phyloP scores from a whole-genome alignment of 2,797 vertebrate genomes.

The Knipowitschia caucasica region DNA sequence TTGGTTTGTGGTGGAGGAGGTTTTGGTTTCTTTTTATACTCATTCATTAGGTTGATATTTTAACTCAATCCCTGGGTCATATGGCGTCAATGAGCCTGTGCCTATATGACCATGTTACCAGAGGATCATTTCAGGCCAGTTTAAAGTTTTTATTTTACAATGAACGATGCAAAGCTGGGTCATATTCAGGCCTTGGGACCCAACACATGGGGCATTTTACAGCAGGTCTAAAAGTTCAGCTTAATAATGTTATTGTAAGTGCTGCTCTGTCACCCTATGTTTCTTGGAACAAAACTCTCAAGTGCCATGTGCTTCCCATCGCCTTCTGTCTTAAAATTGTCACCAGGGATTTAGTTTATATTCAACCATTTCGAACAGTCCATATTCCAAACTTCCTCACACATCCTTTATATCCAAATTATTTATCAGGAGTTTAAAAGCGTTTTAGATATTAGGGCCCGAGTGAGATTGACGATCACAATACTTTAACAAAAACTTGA shows the following conservation, averaged over 20 bases:
- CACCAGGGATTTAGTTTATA: no score
- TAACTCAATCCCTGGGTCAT: constrained; percentile 25
- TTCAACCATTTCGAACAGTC: no score
- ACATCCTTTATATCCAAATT: no score
- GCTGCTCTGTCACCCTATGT: background rate
- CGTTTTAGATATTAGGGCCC: no score
- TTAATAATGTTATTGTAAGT: background rate
- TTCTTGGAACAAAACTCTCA: background rate
- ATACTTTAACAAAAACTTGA: no score
- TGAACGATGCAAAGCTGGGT: constrained; percentile 40
- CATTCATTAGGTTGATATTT: constrained; percentile 37
- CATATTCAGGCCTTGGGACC: constrained; percentile 20
- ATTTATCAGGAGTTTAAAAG: no score
- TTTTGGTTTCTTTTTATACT: constrained; percentile 26
- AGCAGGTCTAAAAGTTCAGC: constrained; percentile 18
- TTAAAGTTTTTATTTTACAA: constrained; percentile 47
- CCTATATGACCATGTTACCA: constrained; percentile 32
- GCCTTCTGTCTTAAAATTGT: no score
- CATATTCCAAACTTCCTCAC: no score
- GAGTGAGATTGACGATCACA: no score
- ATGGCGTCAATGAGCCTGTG: constrained; percentile 43
- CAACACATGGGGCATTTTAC: constrained; percentile 35
- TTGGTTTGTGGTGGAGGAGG: constrained; percentile 2
- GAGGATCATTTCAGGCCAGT: constrained; percentile 39
- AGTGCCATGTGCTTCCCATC: constrained; percentile 11